Conservation (phyloP, 2,888 invertebrate genomes). For the Thecophora atra region DNA sequence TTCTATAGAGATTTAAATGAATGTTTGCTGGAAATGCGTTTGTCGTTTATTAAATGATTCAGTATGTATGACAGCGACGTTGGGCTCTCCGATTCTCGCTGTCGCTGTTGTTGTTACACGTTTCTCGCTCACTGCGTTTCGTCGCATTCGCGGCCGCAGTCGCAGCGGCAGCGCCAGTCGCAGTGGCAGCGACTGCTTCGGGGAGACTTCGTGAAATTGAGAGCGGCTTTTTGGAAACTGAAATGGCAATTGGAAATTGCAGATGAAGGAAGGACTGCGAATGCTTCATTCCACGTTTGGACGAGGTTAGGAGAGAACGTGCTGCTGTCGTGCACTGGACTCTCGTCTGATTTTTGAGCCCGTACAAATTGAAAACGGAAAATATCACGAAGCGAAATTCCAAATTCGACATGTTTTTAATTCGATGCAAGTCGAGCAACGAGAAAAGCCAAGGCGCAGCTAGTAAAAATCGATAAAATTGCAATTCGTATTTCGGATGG, state of each 20-base stretch:
- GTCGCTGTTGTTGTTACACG: neutral
- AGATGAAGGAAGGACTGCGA: too few species aligned
- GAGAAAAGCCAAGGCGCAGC: too few species aligned
- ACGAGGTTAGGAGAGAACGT: conserved; percentile 67
- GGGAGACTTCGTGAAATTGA: conserved; percentile 28
- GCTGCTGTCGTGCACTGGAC: conserved; percentile 64
- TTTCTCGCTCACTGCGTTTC: conserved; percentile 30
- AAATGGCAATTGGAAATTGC: too few species aligned
- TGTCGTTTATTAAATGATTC: neutral
- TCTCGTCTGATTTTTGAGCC: conserved; percentile 53
- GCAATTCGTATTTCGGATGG: too few species aligned
- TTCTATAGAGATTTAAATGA: too few species aligned
- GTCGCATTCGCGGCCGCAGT: conserved; percentile 24
- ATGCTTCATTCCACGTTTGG: too few species aligned
- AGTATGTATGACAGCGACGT: neutral
- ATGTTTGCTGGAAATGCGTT: too few species aligned
- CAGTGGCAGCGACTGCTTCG: conserved; percentile 35
- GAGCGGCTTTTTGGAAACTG: too few species aligned
- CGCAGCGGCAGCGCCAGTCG: conserved; percentile 27
- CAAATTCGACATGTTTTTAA: too few species aligned
- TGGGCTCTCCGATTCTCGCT: neutral
- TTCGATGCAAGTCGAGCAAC: conserved; percentile 9
- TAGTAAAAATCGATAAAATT: too few species aligned
- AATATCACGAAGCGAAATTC: conserved; percentile 37
- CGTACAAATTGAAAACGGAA: conserved; percentile 40